phyloP scores from a whole-genome alignment of 1,140 invertebrate species.

The Drosophila pectinifera region DNA sequence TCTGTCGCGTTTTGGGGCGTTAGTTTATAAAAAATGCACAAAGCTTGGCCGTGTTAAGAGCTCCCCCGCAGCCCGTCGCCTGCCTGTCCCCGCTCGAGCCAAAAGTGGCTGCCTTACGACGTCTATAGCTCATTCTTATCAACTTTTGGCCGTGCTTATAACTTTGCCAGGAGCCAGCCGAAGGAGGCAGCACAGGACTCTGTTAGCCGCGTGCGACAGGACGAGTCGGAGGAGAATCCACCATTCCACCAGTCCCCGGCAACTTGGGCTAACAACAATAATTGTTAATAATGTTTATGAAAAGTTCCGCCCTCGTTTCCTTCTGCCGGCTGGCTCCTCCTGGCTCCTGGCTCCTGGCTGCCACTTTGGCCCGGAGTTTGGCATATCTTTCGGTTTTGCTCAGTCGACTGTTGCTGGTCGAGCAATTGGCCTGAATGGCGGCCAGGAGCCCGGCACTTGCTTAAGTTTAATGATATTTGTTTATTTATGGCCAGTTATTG shows the following conservation, averaged over 20 bases:
- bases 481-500: slow-evolving; percentile 71
- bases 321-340: background rate
- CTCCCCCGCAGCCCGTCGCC: slow-evolving; percentile 30
- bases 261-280: slow-evolving; percentile 82
- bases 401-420: slow-evolving; percentile 69
- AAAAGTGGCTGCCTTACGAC: slow-evolving; percentile 79
- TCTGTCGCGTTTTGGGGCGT: slow-evolving; percentile 58
- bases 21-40: slow-evolving; percentile 80
- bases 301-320: slow-evolving; percentile 64
- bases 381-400: slow-evolving; percentile 77
- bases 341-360: slow-evolving; percentile 24
- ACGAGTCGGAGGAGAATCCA: slow-evolving; percentile 23
- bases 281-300: slow-evolving; percentile 83
- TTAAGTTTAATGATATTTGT: slow-evolving; percentile 78
- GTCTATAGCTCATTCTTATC: slow-evolving; percentile 83
- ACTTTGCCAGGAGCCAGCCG: slow-evolving; percentile 50
- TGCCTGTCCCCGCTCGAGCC: background rate
- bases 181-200: slow-evolving; percentile 36
- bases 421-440: slow-evolving; percentile 71
- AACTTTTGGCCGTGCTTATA: slow-evolving; percentile 81
- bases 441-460: slow-evolving; percentile 48
- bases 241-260: slow-evolving; percentile 16
- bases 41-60: slow-evolving; percentile 77
- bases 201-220: slow-evolving; percentile 71
- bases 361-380: slow-evolving; percentile 65